A percentile compares a stretch with the other conserved stretches of the same genome.
These are phyloP conservation scores for Nannobrachium achirus DNA, from an alignment of 2,113 vertebrate species.

Conservation along the genomic window DNA sequence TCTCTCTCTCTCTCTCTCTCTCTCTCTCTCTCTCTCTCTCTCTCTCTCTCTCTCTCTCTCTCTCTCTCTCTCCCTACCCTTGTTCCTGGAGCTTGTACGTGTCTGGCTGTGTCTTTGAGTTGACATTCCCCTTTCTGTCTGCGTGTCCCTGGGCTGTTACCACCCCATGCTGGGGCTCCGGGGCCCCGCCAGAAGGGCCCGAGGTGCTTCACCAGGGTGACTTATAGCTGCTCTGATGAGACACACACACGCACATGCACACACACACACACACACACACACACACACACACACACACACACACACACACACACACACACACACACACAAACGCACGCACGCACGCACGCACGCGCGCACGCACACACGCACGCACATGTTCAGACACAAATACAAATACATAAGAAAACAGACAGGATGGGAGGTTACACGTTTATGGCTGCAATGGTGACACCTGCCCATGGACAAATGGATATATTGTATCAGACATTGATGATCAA, in stretches of 20 bases:
- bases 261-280: conserved; percentile 17
- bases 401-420: too few relatives aligned
- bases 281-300: conserved; percentile 13
- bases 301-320: conserved; percentile 14
- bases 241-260: conserved; percentile 27
- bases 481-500: too few relatives aligned
- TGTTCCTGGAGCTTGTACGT: conserved; percentile 35
- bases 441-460: conserved; percentile 19
- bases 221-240: conserved; percentile 60
- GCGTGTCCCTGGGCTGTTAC: conserved; percentile 56
- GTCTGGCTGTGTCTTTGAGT: conserved; percentile 69
- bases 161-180: conserved; percentile 69
- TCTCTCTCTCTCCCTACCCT: conserved; percentile 9
- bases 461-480: not conserved
- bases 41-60: conserved; percentile 1
- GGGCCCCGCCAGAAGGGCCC: conserved; percentile 59
- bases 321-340: not conserved
- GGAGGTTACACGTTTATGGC: too few relatives aligned
- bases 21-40: not conserved
- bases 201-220: conserved; percentile 73
- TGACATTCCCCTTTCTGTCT: conserved; percentile 68
- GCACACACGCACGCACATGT: not conserved
- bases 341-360: not conserved
- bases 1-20: not conserved
- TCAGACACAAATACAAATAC: not conserved